phyloP scores from a whole-genome alignment of 2,888 invertebrate genomes.

The Epinotia nisella region DNA sequence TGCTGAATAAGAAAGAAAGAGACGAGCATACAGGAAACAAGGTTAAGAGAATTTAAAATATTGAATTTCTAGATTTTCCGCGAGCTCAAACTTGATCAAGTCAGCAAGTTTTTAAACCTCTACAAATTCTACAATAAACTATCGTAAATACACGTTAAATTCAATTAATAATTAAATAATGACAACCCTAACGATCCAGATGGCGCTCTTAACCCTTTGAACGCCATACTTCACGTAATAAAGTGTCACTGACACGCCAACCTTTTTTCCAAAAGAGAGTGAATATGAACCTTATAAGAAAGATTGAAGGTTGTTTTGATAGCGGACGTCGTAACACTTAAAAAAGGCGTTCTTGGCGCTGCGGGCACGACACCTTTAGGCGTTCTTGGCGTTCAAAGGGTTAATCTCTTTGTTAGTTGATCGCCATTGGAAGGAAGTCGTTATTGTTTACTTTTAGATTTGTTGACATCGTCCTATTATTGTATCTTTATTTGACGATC shows the following conservation, averaged over 20 bases:
- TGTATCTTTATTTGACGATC: no score
- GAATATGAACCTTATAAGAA: no score
- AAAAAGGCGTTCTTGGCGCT: no score
- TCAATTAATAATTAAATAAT: not conserved
- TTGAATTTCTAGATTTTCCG: not conserved
- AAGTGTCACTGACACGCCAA: no score
- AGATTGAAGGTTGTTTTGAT: no score
- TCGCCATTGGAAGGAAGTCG: slow-evolving; percentile 22
- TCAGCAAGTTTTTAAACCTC: not conserved
- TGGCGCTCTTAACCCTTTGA: not conserved
- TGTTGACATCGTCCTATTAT: no score
- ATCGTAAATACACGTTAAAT: not conserved
- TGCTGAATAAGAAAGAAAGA: not conserved
- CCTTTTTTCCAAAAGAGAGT: no score
- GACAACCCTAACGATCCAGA: slow-evolving; percentile 7
- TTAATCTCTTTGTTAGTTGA: not conserved
- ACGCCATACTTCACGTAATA: no score
- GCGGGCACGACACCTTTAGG: no score
- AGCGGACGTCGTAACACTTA: no score
- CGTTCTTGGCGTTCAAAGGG: no score
- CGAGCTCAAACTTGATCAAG: not conserved
- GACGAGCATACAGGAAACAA: not conserved
- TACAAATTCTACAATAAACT: not conserved
- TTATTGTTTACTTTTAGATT: no score
- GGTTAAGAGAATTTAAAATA: not conserved